These are phyloP conservation scores for Porites cylindrica DNA, from an alignment of 92 coral and sea anemone genomes.

Conservation along the genomic window DNA sequence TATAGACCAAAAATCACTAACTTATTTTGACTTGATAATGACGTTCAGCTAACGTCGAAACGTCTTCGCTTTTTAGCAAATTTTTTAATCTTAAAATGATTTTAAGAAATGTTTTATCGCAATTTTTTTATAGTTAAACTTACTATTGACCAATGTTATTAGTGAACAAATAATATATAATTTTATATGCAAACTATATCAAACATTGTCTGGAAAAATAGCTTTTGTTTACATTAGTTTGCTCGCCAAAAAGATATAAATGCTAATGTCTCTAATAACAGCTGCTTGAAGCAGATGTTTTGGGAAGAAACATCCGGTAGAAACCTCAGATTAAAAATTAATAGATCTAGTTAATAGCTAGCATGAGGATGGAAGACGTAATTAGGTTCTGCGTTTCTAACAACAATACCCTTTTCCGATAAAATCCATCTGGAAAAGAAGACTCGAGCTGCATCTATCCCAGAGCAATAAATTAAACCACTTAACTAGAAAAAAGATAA, in stretches of 20 bases:
- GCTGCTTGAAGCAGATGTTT: background rate
- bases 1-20: too few species aligned
- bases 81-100: too few species aligned
- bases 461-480: background rate
- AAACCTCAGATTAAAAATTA: too few species aligned
- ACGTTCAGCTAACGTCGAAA: too few species aligned
- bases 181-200: background rate
- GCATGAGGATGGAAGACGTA: background rate
- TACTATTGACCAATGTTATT: background rate
- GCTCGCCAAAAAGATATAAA: background rate
- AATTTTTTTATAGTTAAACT: background rate
- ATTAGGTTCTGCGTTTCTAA: conserved; percentile 1
- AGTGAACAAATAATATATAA: background rate
- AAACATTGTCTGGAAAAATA: background rate
- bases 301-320: background rate
- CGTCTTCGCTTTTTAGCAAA: too few species aligned
- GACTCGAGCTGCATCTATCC: background rate
- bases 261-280: background rate
- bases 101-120: too few species aligned
- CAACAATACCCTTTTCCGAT: background rate
- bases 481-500: background rate
- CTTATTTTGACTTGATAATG: too few species aligned
- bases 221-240: background rate
- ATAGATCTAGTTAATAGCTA: background rate
- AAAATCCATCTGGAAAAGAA: background rate